Conservation (phyloP, 30 jellyfish, hydroid and myxozoan genomes). For the Aurelia sp. region DNA sequence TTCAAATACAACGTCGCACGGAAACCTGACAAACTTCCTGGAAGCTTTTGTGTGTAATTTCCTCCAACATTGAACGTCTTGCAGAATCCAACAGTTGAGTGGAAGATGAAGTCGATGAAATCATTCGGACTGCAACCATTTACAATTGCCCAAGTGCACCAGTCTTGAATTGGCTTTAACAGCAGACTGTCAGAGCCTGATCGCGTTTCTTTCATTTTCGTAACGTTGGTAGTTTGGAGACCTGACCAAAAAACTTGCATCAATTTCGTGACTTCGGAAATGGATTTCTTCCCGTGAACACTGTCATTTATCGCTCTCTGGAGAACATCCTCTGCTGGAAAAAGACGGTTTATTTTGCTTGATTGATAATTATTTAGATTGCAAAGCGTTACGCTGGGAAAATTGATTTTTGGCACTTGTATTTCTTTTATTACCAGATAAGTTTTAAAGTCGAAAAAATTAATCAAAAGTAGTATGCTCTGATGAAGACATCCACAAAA, state of each 20-base stretch:
- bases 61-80: conserved; percentile 57
- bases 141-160: conserved; percentile 31
- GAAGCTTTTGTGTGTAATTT: background rate
- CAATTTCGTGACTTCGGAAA: too few relatives aligned
- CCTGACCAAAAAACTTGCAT: background rate
- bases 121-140: conserved; percentile 10
- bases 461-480: background rate
- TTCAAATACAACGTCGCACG: conserved; percentile 15
- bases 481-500: background rate
- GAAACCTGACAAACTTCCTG: conserved; percentile 33
- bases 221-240: background rate
- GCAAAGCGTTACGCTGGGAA: conserved; percentile 46
- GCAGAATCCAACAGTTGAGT: conserved; percentile 27
- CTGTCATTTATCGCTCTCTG: conserved; percentile 5
- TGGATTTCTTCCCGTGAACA: too few relatives aligned
- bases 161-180: conserved; percentile 15
- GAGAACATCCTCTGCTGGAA: background rate
- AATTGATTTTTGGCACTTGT: background rate
- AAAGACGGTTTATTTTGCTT: conserved; percentile 13
- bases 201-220: conserved; percentile 13
- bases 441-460: background rate
- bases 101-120: conserved; percentile 17
- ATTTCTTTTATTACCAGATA: background rate
- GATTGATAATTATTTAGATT: conserved; percentile 13
- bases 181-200: conserved; percentile 35